A percentile compares a stretch with the other conserved stretches of the same genome.
phyloP scores from a whole-genome alignment of 1,140 invertebrate species.

The Camponotus vicinus region DNA sequence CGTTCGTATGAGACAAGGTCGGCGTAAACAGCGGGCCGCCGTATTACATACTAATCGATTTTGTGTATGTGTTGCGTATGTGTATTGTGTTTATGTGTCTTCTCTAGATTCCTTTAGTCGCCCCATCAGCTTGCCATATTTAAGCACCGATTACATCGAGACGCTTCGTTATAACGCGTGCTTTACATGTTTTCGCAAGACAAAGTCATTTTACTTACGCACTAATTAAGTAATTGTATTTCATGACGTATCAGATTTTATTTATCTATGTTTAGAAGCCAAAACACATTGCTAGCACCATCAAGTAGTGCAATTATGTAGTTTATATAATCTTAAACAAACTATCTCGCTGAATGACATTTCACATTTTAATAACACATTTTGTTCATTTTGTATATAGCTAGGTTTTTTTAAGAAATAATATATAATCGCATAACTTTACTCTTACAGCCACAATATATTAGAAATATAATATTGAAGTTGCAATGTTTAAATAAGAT shows the following conservation, averaged over 20 bases:
- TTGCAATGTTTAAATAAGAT: constrained; percentile 60
- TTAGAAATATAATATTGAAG: constrained; percentile 60
- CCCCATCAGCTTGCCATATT: constrained; percentile 66
- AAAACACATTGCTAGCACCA: constrained; percentile 71
- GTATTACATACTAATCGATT: constrained; percentile 75
- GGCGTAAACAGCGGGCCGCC: constrained; percentile 71
- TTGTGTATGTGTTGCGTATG: constrained; percentile 9
- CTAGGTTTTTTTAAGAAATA: constrained; percentile 64
- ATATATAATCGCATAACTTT: constrained; percentile 64
- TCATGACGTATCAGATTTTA: constrained; percentile 52
- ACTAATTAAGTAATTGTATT: constrained; percentile 75
- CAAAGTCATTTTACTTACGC: constrained; percentile 70
- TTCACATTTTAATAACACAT: constrained; percentile 68
- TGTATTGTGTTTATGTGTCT: constrained; percentile 20
- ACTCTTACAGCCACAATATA: constrained; percentile 77
- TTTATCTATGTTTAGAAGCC: constrained; percentile 69
- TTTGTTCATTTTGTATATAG: constrained; percentile 66
- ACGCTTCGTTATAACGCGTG: constrained; percentile 57
- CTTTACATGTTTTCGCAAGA: constrained; percentile 69
- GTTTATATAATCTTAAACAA: constrained; percentile 66
- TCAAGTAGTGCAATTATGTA: constrained; percentile 61
- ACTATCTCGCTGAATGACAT: constrained; percentile 61
- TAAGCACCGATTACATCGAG: constrained; percentile 71
- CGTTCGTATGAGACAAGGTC: constrained; percentile 69
- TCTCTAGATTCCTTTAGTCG: constrained; percentile 69